phyloP scores from a whole-genome alignment of 1,140 invertebrate species.

The Calephelis virginiensis region DNA sequence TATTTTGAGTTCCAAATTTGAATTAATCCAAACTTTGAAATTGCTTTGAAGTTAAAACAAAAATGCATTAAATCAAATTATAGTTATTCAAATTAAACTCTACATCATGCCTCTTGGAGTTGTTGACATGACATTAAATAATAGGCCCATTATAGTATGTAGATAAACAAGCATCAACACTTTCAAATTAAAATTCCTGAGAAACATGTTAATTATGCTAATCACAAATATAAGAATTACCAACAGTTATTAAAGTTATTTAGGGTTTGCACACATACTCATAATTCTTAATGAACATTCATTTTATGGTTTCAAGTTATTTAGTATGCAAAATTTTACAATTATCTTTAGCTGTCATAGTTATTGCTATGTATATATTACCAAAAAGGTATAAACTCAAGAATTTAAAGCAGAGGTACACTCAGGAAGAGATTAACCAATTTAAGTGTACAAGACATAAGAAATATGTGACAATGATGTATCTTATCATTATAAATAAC shows the following conservation, averaged over 20 bases:
- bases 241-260: slow-evolving; percentile 15
- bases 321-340: slow-evolving; percentile 1
- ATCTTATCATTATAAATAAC: no score
- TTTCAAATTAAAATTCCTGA: slow-evolving; percentile 21
- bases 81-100: neutral
- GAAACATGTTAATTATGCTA: slow-evolving; percentile 16
- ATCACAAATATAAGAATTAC: slow-evolving; percentile 11
- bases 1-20: no score
- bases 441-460: no score
- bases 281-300: slow-evolving; percentile 13
- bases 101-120: neutral
- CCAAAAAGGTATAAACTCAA: no score
- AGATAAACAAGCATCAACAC: slow-evolving; percentile 17
- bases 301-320: slow-evolving; percentile 13
- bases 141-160: slow-evolving; percentile 19
- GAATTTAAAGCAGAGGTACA: no score
- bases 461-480: no score
- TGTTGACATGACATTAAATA: slow-evolving; percentile 19
- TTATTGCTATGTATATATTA: no score
- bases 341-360: neutral
- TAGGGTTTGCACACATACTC: slow-evolving; percentile 8
- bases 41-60: no score
- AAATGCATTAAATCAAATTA: no score
- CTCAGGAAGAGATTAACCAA: no score
- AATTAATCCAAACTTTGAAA: no score